Evolutionary conservation across 2,797 vertebrate species (phyloP).

Genomic region (Tapera naevia): DNA sequence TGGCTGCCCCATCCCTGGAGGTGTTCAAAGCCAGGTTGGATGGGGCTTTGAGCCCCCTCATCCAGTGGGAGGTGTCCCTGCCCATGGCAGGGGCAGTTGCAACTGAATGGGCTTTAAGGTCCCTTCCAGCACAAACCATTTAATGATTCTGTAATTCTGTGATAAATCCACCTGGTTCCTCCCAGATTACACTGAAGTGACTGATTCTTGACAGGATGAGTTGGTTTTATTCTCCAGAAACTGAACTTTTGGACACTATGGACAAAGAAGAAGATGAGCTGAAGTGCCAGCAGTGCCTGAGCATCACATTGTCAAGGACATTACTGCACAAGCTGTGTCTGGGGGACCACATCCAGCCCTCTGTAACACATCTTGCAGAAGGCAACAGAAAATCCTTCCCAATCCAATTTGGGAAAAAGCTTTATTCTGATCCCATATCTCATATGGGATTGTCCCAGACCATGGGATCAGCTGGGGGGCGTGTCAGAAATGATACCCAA

Average conservation of each 20-base stretch:
- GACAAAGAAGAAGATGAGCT: neutral
- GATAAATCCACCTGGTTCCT: neutral
- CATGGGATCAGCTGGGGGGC: no score
- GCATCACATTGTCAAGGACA: fast-evolving
- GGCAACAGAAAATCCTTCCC: neutral
- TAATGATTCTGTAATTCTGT: no score
- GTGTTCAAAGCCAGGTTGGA: no score
- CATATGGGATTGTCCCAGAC: neutral
- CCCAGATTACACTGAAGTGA: neutral
- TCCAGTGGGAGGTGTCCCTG: no score
- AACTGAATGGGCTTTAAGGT: no score
- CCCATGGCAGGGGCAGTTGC: no score
- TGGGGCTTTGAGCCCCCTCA: no score
- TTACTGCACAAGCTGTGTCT: neutral
- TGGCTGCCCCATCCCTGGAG: no score
- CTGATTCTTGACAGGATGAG: no score
- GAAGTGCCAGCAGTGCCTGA: neutral
- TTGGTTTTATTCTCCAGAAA: neutral
- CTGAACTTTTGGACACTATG: neutral
- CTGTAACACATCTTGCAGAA: fast-evolving
- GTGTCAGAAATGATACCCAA: neutral
- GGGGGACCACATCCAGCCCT: fast-evolving
- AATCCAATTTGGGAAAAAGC: neutral
- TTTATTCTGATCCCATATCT: neutral
- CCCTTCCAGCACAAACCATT: no score